These are phyloP conservation scores for Galeopsomyia nigrocyanea DNA, from an alignment of 2,888 invertebrate species.

Conservation along the genomic window DNA sequence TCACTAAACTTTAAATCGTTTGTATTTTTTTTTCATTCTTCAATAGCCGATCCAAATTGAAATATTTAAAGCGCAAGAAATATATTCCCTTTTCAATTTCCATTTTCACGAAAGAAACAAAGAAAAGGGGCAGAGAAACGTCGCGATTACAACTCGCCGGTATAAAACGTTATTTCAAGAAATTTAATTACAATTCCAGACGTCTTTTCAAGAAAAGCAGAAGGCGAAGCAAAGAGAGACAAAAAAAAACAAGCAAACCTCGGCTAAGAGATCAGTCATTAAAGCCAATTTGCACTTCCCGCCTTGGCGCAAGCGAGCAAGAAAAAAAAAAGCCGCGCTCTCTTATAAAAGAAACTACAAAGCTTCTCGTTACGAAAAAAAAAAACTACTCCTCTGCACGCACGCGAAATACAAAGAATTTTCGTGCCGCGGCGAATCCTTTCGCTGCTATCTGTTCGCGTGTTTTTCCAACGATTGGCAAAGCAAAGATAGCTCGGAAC, in stretches of 20 bases:
- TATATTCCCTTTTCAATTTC: too few species aligned
- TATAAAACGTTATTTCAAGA: too few species aligned
- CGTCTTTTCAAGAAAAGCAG: too few species aligned
- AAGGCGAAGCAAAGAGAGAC: neutral
- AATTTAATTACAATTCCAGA: too few species aligned
- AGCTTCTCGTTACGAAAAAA: neutral
- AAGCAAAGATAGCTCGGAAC: too few species aligned
- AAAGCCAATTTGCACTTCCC: neutral
- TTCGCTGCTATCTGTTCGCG: neutral
- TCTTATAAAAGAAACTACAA: neutral
- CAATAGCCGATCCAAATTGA: too few species aligned
- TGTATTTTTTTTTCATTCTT: too few species aligned
- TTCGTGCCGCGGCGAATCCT: conserved; percentile 20
- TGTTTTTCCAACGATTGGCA: conserved; percentile 13
- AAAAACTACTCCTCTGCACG: neutral
- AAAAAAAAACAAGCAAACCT: conserved; percentile 4
- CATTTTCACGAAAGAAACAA: too few species aligned
- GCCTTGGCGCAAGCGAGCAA: neutral
- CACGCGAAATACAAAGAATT: conserved; percentile 20
- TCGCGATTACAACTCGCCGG: too few species aligned
- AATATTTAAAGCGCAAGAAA: too few species aligned
- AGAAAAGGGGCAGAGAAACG: too few species aligned
- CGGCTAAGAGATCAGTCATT: conserved; percentile 2
- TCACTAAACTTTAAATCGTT: too few species aligned
- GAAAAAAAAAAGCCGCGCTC: neutral